phyloP scores from a whole-genome alignment of 2,797 vertebrate species.

The Brachymystax lenok region DNA sequence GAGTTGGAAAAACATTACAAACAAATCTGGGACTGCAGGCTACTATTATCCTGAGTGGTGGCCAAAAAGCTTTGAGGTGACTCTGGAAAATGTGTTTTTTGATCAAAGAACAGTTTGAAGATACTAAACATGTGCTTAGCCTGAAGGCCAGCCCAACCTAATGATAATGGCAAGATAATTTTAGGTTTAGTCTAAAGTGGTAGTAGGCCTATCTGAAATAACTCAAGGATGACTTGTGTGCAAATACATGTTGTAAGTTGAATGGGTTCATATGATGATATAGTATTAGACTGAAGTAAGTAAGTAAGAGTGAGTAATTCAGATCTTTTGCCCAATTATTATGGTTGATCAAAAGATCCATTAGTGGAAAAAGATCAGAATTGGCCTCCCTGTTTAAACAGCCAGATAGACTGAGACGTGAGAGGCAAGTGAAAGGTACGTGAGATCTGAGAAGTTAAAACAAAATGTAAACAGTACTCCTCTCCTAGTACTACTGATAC shows the following conservation, averaged over 20 bases:
- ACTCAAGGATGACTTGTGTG: background rate
- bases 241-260: background rate
- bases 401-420: too few relatives aligned
- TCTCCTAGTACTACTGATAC: too few relatives aligned
- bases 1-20: background rate
- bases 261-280: background rate
- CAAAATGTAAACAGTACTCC: background rate
- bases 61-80: background rate
- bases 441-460: background rate
- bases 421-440: too few relatives aligned
- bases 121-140: background rate
- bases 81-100: slow-evolving; percentile 40
- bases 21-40: background rate
- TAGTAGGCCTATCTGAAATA: background rate
- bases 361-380: too few relatives aligned
- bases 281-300: background rate
- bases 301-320: too few relatives aligned
- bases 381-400: too few relatives aligned
- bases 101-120: slow-evolving; percentile 6
- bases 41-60: background rate
- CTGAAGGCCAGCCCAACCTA: background rate
- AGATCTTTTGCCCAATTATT: too few relatives aligned
- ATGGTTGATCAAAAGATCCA: too few relatives aligned
- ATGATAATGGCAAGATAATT: background rate
- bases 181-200: background rate